Base-by-base conservation (phyloP, 1,140 invertebrate genomes). In the Homalodisca vitripennis region DNA sequence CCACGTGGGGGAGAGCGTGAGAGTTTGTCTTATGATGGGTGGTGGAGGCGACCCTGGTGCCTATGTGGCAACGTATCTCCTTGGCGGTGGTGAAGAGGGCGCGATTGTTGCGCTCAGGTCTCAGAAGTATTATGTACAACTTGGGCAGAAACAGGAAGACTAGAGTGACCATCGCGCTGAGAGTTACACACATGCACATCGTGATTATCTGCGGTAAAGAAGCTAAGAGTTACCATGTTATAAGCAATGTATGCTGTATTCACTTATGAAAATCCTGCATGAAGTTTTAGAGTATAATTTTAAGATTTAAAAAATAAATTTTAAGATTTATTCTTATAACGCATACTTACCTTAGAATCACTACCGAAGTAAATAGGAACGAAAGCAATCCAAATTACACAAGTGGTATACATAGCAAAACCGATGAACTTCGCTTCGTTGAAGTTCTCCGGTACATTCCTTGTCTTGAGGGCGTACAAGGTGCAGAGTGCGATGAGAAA, bases 371-470 rank as follows among this genome's bases (percentile, higher is more conserved):
- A 93, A 70, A 94, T 92, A 1, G 92, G 89, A 10, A 94, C 83
- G 79, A 95, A 95, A n/a, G 92, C 92, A 26, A 92, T 81, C 92
- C 92, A 95, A 70, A 94, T 92, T 17, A 95, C 91, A 72, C 92
- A 89, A 0, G 92, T 95, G 0, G 92, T 92, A 77, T 94, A 95
- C 91, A 93, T 94, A 1, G 91, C 89, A 72, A 92, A 92, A 14
- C 90, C 91, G 70, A 92, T 92, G 75, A 91, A 92, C 78, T 92
- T 91, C 0, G 90, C 89, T 77, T 92, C 91, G 79, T 94, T 95
- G 77, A 94, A 94, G 78, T 94, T 95, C 79, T 93, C 93, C 0
- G 93, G 93, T 47, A 95, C 85, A 75, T 93, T 94, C 17, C 93
- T 79, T 0, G 93, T 94, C 79, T 94, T 94, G 12, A 95, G 82